A percentile compares a stretch with the other conserved stretches of the same genome.
Conservation (phyloP, 2,797 vertebrate genomes). For the Melopsittacus undulatus region DNA sequence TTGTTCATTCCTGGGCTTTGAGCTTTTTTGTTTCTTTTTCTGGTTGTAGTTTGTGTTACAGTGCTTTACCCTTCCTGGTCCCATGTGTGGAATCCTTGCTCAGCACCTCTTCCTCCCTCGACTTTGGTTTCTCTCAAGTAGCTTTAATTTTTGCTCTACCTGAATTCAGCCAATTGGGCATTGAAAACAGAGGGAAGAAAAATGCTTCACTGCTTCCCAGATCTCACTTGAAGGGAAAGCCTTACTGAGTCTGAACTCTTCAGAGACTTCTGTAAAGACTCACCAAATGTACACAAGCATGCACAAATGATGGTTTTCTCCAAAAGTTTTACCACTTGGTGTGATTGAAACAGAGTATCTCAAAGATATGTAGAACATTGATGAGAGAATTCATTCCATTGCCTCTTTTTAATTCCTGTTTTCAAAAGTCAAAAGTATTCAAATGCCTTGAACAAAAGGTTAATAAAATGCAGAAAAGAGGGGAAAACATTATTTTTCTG, state of each 20-base stretch:
- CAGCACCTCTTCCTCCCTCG: neutral
- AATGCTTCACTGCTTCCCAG: neutral
- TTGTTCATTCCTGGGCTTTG: neutral
- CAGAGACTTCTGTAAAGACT: neutral
- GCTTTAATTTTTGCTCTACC: neutral
- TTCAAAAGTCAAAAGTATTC: neutral
- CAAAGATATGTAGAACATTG: rapidly evolving
- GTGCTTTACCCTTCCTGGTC: neutral
- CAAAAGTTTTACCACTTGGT: neutral
- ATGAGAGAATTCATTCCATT: neutral
- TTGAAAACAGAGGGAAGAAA: neutral
- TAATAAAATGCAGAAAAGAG: neutral
- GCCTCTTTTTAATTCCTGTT: neutral
- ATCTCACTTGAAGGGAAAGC: neutral
- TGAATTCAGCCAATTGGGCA: neutral
- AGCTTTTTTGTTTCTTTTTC: neutral
- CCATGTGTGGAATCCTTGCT: neutral
- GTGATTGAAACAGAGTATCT: neutral
- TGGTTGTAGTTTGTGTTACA: neutral
- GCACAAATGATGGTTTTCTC: neutral
- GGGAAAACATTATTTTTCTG: neutral
- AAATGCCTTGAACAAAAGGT: neutral
- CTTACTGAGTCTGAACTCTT: neutral
- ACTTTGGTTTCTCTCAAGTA: neutral
- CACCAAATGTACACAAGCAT: neutral